Evolutionary conservation across 2,113 vertebrate species (phyloP), one percentile per base, ranked within the genome.

Genomic region (Probosciger aterrimus): DNA sequence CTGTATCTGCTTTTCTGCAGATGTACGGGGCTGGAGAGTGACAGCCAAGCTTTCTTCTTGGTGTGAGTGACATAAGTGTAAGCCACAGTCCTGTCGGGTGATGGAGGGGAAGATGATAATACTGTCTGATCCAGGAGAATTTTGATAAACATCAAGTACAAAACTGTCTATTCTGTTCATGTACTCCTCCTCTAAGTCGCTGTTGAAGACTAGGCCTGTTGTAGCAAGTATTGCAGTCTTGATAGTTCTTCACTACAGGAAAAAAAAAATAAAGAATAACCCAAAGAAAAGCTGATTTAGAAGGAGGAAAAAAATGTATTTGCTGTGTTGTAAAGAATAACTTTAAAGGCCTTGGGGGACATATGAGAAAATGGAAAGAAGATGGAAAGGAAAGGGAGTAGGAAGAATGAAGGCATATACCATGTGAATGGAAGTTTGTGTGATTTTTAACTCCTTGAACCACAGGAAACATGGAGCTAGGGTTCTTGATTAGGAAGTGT

Each of bases 101-200:
- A 46, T 84, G 84, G 55, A 63, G 65, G 39, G 25, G 25, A 86
- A 74, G 73, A 86, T 91, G 50, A 46, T 85, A 92, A 90, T 76
- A 30, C 62, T 71, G 90, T 82, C 90, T 88, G 74, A 85, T 89
- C 70, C 0, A 0, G 76, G 84, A 79, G 57, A 82, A 64, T 49
- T 76, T 85, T 68, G 92, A 91, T 92, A 91, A 96, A 47, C 57
- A 69, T 93, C 65, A 69, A 53, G 63, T 78, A 85, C 35, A 79
- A 62, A 82, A 91, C 76, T 18, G 31, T 65, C 52, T 90, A 1
- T 92, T 94, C 82, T 62, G 25, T 79, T 82, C 23, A 17, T 76
- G 35, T 85, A 24, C 17, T 79, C 16, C 33, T 71, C 47, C 33
- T 71, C 57, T 80, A 73, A 90, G 82, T 52, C 4, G 3, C 14